These are phyloP conservation scores for Thalassophryne amazonica DNA, from an alignment of 2,797 vertebrate species.

Conservation along the genomic window DNA sequence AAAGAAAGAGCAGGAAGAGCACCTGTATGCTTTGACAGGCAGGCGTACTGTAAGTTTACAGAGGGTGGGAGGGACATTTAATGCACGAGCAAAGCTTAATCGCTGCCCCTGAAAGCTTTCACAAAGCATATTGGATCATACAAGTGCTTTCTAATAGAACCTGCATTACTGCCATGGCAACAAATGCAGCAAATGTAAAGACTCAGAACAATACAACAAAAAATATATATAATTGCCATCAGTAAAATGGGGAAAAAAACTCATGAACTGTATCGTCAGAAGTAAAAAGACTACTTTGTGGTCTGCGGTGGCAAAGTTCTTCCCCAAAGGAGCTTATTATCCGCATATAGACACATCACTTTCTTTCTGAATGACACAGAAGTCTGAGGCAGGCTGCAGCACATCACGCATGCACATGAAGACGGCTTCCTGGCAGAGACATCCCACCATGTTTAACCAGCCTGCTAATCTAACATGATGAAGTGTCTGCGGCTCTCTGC, in stretches of 20 bases:
- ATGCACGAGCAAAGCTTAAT: constrained; percentile 29
- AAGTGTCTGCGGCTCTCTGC: constrained; percentile 51
- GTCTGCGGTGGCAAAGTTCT: constrained; percentile 54
- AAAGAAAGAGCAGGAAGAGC: constrained; percentile 21
- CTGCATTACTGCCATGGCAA: constrained; percentile 72
- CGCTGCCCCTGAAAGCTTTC: constrained; percentile 50
- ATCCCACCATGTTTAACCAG: constrained; percentile 50
- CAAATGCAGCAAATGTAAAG: constrained; percentile 49
- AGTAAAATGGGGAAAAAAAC: constrained; percentile 16
- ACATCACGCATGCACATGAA: constrained; percentile 5
- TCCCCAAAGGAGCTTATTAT: constrained; percentile 72
- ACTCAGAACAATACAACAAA: constrained; percentile 56
- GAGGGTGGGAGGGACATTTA: constrained; percentile 6
- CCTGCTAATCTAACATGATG: constrained; percentile 64
- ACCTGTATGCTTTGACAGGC: constrained; percentile 40
- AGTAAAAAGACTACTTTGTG: constrained; percentile 67
- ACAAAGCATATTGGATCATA: constrained; percentile 48
- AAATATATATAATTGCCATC: constrained; percentile 63
- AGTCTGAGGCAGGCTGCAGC: constrained; percentile 23
- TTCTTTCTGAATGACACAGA: constrained; percentile 54
- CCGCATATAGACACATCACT: constrained; percentile 72
- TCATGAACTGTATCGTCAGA: constrained; percentile 61
- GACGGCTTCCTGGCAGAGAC: constrained; percentile 37
- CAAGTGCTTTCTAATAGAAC: constrained; percentile 57
- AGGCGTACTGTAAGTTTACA: constrained; percentile 21